Conservation (phyloP, 2,113 vertebrate genomes). For the Rhynchomys soricoides region DNA sequence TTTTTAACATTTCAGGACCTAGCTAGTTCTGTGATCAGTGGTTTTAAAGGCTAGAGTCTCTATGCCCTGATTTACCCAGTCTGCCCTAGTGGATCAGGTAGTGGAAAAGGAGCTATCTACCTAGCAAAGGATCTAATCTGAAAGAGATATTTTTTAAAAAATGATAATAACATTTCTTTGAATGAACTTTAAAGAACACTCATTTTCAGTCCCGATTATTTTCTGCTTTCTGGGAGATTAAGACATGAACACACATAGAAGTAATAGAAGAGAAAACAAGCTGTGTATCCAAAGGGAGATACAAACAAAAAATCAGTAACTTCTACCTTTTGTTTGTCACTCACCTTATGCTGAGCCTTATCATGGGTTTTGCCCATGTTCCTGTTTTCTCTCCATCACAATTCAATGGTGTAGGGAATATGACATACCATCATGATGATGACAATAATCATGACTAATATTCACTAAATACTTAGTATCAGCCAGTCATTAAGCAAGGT, state of each 20-base stretch:
- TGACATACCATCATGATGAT: constrained; percentile 9
- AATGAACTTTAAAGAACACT: constrained; percentile 24
- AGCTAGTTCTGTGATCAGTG: constrained; percentile 2
- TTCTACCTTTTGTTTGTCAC: constrained; percentile 46
- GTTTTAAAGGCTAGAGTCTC: neutral
- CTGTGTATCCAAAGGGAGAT: neutral
- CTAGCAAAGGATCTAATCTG: neutral
- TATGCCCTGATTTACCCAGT: neutral
- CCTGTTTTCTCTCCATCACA: constrained; percentile 24
- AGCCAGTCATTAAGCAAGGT: constrained; percentile 6
- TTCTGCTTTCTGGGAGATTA: constrained; percentile 1
- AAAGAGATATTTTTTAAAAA: neutral
- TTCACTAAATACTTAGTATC: constrained; percentile 24
- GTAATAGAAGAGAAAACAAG: constrained; percentile 44
- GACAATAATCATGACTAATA: neutral
- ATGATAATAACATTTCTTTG: neutral
- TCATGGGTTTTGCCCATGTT: neutral
- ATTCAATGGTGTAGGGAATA: neutral
- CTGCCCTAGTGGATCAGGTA: neutral
- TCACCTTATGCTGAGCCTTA: neutral
- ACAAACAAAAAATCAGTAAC: constrained; percentile 14
- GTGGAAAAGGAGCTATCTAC: neutral
- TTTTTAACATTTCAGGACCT: neutral
- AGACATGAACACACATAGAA: constrained; percentile 39
- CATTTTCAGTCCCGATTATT: neutral